Conservation (phyloP, 2,888 invertebrate genomes). For the Heliconius charithonia region DNA sequence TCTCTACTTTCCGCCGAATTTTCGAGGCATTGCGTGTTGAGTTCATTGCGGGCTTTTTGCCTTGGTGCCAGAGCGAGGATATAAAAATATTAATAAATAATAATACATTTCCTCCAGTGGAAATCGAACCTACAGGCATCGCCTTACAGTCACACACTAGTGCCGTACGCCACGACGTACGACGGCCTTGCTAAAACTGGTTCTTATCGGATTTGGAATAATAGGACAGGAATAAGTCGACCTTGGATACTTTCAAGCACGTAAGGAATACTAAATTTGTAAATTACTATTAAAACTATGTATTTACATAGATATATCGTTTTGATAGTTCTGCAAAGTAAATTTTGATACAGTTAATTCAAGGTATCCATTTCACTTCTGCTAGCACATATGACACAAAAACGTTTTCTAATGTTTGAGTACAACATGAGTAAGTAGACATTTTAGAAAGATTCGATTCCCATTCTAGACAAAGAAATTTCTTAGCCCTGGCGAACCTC, state of each 20-base stretch:
- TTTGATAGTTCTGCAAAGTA: slow-evolving; percentile 23
- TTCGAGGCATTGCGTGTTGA: no score
- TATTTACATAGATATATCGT: slow-evolving; percentile 24
- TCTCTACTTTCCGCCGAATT: no score
- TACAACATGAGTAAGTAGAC: neutral
- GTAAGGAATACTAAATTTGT: slow-evolving; percentile 9
- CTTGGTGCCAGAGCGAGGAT: no score
- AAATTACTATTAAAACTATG: slow-evolving; percentile 6
- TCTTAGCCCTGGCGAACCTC: no score
- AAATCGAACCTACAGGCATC: no score
- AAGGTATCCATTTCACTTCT: slow-evolving; percentile 20
- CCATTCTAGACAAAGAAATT: no score
- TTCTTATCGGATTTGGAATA: slow-evolving; percentile 1
- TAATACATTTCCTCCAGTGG: no score
- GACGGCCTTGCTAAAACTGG: neutral
- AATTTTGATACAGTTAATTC: slow-evolving; percentile 17
- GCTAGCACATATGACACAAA: neutral
- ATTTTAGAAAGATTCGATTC: neutral
- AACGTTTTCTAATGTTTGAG: neutral
- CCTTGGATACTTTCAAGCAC: slow-evolving; percentile 13
- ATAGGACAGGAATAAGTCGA: slow-evolving; percentile 1
- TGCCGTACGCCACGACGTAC: no score
- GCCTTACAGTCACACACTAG: no score
- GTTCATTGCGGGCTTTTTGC: no score
- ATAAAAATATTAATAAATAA: no score